Evolutionary conservation across 2,888 invertebrate species (phyloP), one percentile per base, ranked within the genome.

Genomic region (Microctonus hyperodae): DNA sequence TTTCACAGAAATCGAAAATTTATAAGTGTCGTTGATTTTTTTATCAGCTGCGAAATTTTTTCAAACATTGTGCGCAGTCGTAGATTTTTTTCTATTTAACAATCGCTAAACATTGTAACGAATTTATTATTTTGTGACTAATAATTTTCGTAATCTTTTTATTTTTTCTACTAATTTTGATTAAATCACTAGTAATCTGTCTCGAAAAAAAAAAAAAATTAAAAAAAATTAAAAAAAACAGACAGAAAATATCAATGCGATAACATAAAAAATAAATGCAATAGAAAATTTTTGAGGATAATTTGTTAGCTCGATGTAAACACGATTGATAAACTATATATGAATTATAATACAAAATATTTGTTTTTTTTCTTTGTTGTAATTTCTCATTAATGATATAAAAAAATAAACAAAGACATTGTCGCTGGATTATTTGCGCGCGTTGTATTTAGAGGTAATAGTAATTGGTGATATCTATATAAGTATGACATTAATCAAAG

Each of bases 401-500:
- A 6, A 16, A 44, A 44, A 44, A 20, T 7, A 44, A 44, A n/a
- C 37, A 37, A 44, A 35, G 35, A 44, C 20, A 44, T 44, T 6
- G 9, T 16, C 7, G 5, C 44, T 44, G 16, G 6, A 44, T 20
- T 44, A 20, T 16, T 40, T 44, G 44, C 44, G 16, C 44, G 16
- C 20, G 1, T 44, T 44, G n/a, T n/a, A 7, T 44, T 9, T 44
- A 44, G 62, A 68, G 13, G 57, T 48, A 55, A 65, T 65, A 37
- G 13, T 37, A 13, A 37, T 13, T n/a, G n/a, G 5, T 37, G 44
- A 44, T 60, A 65, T 61, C 56, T 68, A 64, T 59, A 44, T 60
- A 60, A 56, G 66, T 68, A 63, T 67, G 16, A 16, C 16, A 16
- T 44, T 44, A 7, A 16, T 6, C 16, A 44, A 16, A 44, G 16